Base-by-base conservation (phyloP, 2,888 invertebrate genomes). In the Ophion ventricosus region DNA sequence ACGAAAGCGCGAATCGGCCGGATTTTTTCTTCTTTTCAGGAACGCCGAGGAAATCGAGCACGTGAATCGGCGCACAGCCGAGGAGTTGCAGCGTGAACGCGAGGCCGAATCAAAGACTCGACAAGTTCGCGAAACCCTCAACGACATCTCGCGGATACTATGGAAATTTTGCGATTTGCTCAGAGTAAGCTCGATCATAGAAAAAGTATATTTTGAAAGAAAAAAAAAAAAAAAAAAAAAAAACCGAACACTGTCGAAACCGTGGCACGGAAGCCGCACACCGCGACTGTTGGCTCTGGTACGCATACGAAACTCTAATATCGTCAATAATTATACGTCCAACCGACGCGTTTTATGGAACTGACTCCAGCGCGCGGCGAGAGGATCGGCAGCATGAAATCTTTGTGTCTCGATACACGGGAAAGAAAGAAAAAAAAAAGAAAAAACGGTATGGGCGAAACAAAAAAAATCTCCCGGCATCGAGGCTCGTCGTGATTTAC, bases 41-140 rank as follows among this genome's bases (percentile, higher is more conserved):
- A 96, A 96, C 86, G 96, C 96, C 88, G 96, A 96, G 87, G 95
- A 96, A 89, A 95, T 97, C 82, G 96, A 95, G 77, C 94, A 95
- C 49, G 90, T 96, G 0, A 96, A 96, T 91, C 93, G 92, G 1
- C 94, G 95, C 85, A 96, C 97, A 82, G 91, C 93, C 29, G 92
- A 94, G 63, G 95, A 95, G 84, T 92, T 91, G n/a, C 84, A 90
- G 26, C 94, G 94, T 10, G 93, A 94, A 35, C 89, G 92, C 64
- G 91, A 92, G 64, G 94, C 93, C 66, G 89, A 93, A 8, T 90
- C 92, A 72, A 92, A 92, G n/a, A 92, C 92, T 7, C 87, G 85
- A 29, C 90, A 91, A 75, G 61, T 89, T 8, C 85, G 89, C 23
- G 87, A 88, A 82, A 88, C 89, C 1, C 66, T 90, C n/a, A 83